Percentiles rank a stretch among this genome's conserved stretches.
Conservation (phyloP, 2,888 invertebrate species). For the Chymomyza caudatula region DNA sequence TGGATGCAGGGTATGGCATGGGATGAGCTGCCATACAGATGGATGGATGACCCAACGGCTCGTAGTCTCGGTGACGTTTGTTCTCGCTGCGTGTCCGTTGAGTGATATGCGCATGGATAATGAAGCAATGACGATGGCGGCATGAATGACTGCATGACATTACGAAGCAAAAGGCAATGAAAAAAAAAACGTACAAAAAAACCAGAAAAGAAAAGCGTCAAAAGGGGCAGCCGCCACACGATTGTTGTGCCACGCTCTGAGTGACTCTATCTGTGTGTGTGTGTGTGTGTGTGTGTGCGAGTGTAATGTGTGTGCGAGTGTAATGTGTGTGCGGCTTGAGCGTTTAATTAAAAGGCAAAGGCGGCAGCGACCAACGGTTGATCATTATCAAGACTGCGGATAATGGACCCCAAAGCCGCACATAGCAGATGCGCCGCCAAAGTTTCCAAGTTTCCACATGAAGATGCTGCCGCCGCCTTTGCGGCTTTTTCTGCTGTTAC, state of each 20-base stretch:
- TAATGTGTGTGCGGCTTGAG: slow-evolving; percentile 49
- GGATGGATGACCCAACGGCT: slow-evolving; percentile 13
- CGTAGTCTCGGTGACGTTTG: slow-evolving; percentile 21
- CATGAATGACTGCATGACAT: slow-evolving; percentile 31
- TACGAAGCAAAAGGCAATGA: slow-evolving; percentile 15
- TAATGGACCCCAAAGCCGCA: slow-evolving; percentile 18
- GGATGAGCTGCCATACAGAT: slow-evolving; percentile 24
- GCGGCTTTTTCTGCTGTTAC: slow-evolving; percentile 9
- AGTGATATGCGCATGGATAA: slow-evolving; percentile 66
- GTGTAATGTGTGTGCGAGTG: background rate
- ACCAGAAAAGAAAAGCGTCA: slow-evolving; percentile 41
- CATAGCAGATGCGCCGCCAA: slow-evolving; percentile 13
- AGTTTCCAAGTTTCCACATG: background rate
- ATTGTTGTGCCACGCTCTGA: slow-evolving; percentile 8
- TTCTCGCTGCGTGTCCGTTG: slow-evolving; percentile 43
- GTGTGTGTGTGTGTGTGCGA: too few species aligned
- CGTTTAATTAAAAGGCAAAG: slow-evolving; percentile 66
- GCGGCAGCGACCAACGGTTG: slow-evolving; percentile 45
- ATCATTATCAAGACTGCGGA: slow-evolving; percentile 57
- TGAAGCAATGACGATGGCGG: slow-evolving; percentile 56
- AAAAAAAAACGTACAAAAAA: background rate
- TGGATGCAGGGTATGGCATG: slow-evolving; percentile 14
- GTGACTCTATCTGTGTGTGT: background rate
- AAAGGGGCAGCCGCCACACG: slow-evolving; percentile 41
- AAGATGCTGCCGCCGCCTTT: slow-evolving; percentile 15